A percentile compares a stretch with the other conserved stretches of the same genome.
These are phyloP conservation scores for Cosmopolites sordidus DNA, from an alignment of 2,888 invertebrate species.

Conservation along the genomic window DNA sequence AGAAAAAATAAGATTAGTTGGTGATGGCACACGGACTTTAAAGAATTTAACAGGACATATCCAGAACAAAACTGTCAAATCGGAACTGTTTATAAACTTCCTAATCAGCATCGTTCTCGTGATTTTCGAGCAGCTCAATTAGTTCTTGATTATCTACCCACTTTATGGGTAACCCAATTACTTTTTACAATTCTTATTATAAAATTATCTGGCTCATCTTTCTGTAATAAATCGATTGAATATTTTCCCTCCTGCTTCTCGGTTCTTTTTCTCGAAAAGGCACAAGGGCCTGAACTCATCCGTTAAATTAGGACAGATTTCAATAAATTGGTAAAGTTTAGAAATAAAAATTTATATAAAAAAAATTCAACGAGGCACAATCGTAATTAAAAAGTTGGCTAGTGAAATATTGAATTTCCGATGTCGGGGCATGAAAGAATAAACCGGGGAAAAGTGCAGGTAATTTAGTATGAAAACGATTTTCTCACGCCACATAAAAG, in stretches of 20 bases:
- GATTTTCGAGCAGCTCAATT: too few relatives aligned
- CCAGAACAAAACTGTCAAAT: too few relatives aligned
- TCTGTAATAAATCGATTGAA: slow-evolving; percentile 16
- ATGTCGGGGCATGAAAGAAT: background rate
- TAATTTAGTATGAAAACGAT: slow-evolving; percentile 1
- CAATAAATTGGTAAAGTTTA: slow-evolving; percentile 13
- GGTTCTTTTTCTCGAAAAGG: slow-evolving; percentile 1
- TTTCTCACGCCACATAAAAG: background rate
- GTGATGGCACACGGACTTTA: too few relatives aligned
- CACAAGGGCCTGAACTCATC: slow-evolving; percentile 14
- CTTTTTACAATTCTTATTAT: too few relatives aligned
- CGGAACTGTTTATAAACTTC: too few relatives aligned
- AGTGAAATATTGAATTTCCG: slow-evolving; percentile 1
- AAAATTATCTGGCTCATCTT: slow-evolving; percentile 13
- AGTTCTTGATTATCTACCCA: too few relatives aligned
- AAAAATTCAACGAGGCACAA: background rate
- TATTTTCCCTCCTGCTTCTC: slow-evolving; percentile 7
- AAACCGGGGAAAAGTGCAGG: slow-evolving; percentile 1
- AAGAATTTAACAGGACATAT: too few relatives aligned
- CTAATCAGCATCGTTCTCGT: too few relatives aligned
- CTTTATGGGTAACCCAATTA: too few relatives aligned
- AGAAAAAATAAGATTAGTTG: too few relatives aligned
- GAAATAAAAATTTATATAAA: slow-evolving; percentile 14
- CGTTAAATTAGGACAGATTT: slow-evolving; percentile 18
- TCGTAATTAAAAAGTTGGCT: background rate